Evolutionary conservation across 2,797 vertebrate species (phyloP).

Genomic region (Tiaroga cobitis): DNA sequence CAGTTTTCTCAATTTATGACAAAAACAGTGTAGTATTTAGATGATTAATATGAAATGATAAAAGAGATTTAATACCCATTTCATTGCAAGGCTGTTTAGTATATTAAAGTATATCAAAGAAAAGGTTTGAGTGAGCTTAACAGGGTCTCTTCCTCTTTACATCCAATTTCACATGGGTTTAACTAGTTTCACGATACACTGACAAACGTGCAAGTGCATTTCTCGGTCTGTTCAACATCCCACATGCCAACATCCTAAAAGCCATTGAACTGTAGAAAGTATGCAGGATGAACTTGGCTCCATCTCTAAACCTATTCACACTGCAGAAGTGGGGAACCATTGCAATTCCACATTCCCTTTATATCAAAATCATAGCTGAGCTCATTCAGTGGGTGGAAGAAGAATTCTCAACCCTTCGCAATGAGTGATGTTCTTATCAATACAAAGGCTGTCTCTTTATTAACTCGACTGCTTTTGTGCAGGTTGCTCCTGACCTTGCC

Average conservation of each 20-base stretch:
- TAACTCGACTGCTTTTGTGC: background rate
- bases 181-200: background rate
- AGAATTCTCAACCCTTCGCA: background rate
- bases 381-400: slow-evolving; percentile 3
- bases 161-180: too few species aligned
- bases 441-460: slow-evolving; percentile 33
- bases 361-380: background rate
- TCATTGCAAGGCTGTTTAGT: background rate
- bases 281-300: background rate
- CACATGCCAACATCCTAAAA: background rate
- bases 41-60: background rate
- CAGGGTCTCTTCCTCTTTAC: background rate
- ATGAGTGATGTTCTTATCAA: background rate
- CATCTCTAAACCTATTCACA: slow-evolving; percentile 9
- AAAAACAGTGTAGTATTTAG: background rate
- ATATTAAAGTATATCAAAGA: background rate
- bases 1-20: too few species aligned
- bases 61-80: background rate
- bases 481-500: background rate
- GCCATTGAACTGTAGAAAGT: background rate
- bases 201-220: background rate
- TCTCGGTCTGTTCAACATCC: background rate
- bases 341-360: background rate
- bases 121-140: background rate
- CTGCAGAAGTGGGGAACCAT: background rate